phyloP scores from a whole-genome alignment of 2,797 vertebrate species.

The Nasua narica region DNA sequence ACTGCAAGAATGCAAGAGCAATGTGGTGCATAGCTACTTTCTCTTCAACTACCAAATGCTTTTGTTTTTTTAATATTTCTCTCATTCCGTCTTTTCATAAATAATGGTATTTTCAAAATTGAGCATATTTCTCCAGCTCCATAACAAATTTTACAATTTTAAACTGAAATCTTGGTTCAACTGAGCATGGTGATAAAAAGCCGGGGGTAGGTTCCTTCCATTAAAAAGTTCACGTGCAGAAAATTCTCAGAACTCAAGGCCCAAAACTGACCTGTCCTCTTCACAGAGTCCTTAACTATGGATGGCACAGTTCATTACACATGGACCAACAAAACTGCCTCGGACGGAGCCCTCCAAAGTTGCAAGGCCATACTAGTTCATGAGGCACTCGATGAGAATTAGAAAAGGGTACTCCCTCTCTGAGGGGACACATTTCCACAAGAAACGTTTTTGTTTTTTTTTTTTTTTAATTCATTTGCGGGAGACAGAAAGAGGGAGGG shows the following conservation, averaged over 20 bases:
- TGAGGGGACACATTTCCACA: not conserved
- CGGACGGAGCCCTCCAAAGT: not conserved
- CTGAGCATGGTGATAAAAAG: not conserved
- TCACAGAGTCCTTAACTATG: not conserved
- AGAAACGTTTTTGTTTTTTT: not conserved
- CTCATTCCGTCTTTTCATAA: constrained; percentile 2
- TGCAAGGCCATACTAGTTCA: not conserved
- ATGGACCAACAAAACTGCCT: not conserved
- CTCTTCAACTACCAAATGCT: not conserved
- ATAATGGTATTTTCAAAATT: not conserved
- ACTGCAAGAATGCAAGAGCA: not conserved
- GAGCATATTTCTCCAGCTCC: not conserved
- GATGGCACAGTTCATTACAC: not conserved
- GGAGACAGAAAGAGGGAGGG: not conserved
- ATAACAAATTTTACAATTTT: constrained; percentile 43
- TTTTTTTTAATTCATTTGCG: not conserved
- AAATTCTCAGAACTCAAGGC: not conserved
- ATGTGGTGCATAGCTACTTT: not conserved
- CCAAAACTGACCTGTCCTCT: not conserved
- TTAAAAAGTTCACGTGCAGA: not conserved
- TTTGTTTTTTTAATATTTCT: constrained; percentile 26
- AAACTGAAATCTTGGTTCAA: not conserved
- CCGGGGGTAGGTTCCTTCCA: not conserved
- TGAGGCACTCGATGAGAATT: not conserved
- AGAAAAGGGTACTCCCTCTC: not conserved